These are phyloP conservation scores for Lutjanus campechanus DNA, from an alignment of 2,797 vertebrate species.

Conservation along the genomic window DNA sequence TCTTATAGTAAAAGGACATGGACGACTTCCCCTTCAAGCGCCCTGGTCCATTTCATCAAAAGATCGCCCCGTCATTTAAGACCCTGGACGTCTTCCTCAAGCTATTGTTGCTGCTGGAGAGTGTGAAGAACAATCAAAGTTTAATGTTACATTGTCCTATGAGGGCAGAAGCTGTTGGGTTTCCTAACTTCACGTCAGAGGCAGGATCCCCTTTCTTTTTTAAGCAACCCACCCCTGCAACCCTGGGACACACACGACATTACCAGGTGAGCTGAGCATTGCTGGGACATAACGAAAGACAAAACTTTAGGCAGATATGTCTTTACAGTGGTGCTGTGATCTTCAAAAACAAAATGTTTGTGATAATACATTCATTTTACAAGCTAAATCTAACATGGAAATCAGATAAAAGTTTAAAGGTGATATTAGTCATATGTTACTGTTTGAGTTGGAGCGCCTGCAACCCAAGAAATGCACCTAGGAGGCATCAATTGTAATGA, in stretches of 20 bases:
- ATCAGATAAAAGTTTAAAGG: not conserved
- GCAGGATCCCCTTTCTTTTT: conserved; percentile 68
- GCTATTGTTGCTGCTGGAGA: conserved; percentile 45
- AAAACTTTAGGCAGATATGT: not conserved
- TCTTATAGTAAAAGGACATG: not conserved
- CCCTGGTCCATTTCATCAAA: not conserved
- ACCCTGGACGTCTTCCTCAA: conserved; percentile 3
- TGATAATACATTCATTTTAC: too few species aligned
- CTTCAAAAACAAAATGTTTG: too few species aligned
- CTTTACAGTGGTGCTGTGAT: not conserved
- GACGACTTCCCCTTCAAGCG: not conserved
- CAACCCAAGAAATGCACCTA: too few species aligned
- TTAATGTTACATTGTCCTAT: conserved; percentile 24
- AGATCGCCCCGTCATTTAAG: conserved; percentile 1
- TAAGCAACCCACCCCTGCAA: conserved; percentile 57
- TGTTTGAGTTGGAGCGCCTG: too few species aligned
- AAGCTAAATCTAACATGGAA: not conserved
- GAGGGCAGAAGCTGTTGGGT: conserved; percentile 32
- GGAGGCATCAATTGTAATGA: too few species aligned
- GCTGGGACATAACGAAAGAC: not conserved
- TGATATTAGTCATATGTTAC: too few species aligned
- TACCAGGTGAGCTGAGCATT: conserved; percentile 69
- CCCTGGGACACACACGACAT: conserved; percentile 24
- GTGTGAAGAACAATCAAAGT: conserved; percentile 25
- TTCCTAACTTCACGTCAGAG: conserved; percentile 50